Evolutionary conservation across 2,888 invertebrate species (phyloP).

Genomic region (Parthenolecanium corni): DNA sequence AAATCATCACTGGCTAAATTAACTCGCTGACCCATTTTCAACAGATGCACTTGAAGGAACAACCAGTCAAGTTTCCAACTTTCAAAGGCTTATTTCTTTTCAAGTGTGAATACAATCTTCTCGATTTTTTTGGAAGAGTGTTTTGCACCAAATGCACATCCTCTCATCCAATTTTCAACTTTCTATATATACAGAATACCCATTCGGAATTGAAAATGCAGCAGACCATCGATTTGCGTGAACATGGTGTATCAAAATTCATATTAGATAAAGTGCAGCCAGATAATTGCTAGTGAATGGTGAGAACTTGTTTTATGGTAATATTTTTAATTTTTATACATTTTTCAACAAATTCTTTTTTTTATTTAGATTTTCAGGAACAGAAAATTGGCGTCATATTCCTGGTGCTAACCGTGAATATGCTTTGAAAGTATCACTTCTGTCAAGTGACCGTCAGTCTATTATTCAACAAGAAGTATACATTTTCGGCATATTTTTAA

Average conservation of each 20-base stretch:
- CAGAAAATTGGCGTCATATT: slow-evolving; percentile 33
- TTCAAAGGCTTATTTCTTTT: no score
- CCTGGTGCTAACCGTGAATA: slow-evolving; percentile 30
- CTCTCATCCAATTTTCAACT: no score
- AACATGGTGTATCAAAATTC: slow-evolving; percentile 24
- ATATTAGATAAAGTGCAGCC: slow-evolving; percentile 31
- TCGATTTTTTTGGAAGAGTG: no score
- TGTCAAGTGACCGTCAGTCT: slow-evolving; percentile 1
- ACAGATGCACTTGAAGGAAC: no score
- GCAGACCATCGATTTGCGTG: slow-evolving; percentile 30
- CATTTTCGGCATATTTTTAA: no score
- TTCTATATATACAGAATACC: no score
- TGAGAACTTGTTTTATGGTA: slow-evolving; percentile 6
- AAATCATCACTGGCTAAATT: no score
- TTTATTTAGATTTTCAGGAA: slow-evolving; percentile 30
- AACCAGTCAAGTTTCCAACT: no score
- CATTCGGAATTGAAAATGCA: slow-evolving; percentile 24
- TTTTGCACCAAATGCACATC: no score
- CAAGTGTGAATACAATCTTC: no score
- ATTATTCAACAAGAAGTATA: slow-evolving; percentile 17
- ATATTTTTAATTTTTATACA: neutral
- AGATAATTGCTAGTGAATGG: slow-evolving; percentile 31
- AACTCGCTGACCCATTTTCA: no score
- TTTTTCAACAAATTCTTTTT: neutral
- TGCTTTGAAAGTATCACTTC: slow-evolving; percentile 23